Conservation (phyloP, 2,113 vertebrate genomes). For the Corythornis vintsioides region DNA sequence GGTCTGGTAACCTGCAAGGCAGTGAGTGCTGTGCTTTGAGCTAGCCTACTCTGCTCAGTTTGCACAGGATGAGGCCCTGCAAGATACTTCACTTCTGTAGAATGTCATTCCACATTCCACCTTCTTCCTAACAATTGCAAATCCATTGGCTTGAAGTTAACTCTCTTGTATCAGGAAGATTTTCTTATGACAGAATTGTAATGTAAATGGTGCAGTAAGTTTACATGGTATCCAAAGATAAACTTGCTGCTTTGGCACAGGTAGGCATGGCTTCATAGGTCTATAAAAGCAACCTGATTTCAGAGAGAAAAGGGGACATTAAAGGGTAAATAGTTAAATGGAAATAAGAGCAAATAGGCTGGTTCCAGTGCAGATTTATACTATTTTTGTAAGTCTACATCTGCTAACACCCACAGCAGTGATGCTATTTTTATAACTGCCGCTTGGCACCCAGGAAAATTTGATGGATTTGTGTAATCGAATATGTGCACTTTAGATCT, state of each 20-base stretch:
- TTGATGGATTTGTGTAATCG: constrained; percentile 10
- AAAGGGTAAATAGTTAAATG: background rate
- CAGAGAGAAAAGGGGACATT: background rate
- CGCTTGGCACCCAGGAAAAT: constrained; percentile 20
- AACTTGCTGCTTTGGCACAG: background rate
- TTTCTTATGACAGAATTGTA: background rate
- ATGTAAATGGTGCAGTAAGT: background rate
- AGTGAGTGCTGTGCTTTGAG: fast-evolving
- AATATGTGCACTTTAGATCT: constrained; percentile 15
- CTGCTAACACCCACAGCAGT: background rate
- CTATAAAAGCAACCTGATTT: background rate
- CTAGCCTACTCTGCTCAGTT: background rate
- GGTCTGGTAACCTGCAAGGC: background rate
- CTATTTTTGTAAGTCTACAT: background rate
- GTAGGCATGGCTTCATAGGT: background rate
- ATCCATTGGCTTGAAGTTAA: background rate
- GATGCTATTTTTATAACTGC: constrained; percentile 22
- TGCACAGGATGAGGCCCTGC: background rate
- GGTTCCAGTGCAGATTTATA: background rate
- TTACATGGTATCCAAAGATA: background rate
- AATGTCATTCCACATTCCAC: background rate
- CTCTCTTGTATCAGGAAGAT: background rate
- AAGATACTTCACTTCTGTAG: background rate
- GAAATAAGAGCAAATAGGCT: background rate
- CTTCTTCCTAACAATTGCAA: background rate